A percentile compares a stretch with the other conserved stretches of the same genome.
Evolutionary conservation across 1,140 invertebrate genomes (phyloP).

Genomic region (Neodiprion lecontei): DNA sequence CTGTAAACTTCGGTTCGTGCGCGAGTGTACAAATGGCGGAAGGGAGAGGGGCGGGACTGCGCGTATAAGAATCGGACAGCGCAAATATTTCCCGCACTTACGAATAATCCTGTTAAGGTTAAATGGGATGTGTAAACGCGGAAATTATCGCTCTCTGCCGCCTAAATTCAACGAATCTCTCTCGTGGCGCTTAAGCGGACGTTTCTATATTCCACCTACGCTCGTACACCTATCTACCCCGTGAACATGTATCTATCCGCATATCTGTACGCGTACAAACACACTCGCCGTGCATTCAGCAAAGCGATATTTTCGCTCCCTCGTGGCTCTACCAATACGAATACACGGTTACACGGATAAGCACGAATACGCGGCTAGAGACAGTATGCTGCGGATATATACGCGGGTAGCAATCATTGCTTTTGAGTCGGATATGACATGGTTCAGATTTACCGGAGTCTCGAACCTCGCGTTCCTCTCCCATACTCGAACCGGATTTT

Average conservation of each 20-base stretch:
- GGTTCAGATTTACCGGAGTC: neutral
- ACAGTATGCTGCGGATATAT: neutral
- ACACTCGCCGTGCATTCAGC: neutral
- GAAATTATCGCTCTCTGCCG: neutral
- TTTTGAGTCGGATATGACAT: neutral
- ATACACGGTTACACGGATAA: neutral
- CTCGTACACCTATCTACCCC: too few relatives aligned
- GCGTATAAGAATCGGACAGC: neutral
- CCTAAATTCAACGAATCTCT: too few relatives aligned
- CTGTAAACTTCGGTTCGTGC: conserved; percentile 1
- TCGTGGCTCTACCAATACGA: neutral
- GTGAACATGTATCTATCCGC: neutral
- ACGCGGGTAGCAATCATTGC: conserved; percentile 1
- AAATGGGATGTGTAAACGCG: conserved; percentile 2
- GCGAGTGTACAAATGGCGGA: neutral
- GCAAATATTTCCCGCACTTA: conserved; percentile 4
- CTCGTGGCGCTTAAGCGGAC: too few relatives aligned
- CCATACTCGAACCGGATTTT: neutral
- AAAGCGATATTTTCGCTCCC: neutral
- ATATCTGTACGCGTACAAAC: neutral
- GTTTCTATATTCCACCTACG: too few relatives aligned
- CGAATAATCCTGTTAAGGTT: conserved; percentile 2
- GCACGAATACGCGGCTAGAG: neutral
- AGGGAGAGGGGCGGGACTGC: neutral
- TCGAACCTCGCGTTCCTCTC: neutral